Conservation (phyloP, 2,113 vertebrate species). For the Sterna hirundo region DNA sequence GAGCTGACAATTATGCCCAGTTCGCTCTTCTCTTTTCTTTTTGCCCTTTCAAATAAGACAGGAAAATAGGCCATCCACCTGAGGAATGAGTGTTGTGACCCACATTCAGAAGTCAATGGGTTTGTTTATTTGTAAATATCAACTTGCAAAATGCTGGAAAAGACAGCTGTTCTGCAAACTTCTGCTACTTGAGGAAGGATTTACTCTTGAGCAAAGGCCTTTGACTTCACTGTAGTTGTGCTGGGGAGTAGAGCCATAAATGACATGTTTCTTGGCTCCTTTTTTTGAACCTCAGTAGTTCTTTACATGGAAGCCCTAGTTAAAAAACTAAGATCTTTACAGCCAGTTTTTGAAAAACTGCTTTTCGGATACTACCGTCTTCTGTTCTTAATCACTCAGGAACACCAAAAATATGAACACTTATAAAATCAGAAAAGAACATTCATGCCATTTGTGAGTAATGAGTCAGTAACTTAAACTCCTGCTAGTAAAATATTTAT, state of each 20-base stretch:
- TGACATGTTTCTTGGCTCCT: background rate
- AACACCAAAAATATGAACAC: background rate
- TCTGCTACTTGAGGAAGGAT: background rate
- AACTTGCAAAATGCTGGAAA: background rate
- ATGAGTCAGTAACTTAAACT: constrained; percentile 32
- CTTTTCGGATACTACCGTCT: background rate
- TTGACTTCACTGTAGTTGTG: background rate
- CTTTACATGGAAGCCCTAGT: background rate
- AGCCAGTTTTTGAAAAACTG: background rate
- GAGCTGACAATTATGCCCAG: background rate
- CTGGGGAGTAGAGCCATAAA: background rate
- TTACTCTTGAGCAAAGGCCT: background rate
- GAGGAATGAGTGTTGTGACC: background rate
- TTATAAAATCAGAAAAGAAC: constrained; percentile 32
- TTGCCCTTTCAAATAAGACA: background rate
- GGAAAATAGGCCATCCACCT: background rate
- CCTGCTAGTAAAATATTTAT: constrained; percentile 40
- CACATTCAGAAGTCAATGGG: background rate
- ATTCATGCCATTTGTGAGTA: constrained; percentile 8
- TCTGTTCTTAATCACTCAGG: constrained; percentile 5
- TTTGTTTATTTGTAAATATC: background rate
- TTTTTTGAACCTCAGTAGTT: background rate
- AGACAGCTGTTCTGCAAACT: background rate
- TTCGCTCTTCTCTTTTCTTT: background rate
- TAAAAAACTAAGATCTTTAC: background rate